Percentiles rank a stretch among this genome's conserved stretches.
phyloP scores from a whole-genome alignment of 2,113 vertebrate species.

The Sturnira hondurensis region DNA sequence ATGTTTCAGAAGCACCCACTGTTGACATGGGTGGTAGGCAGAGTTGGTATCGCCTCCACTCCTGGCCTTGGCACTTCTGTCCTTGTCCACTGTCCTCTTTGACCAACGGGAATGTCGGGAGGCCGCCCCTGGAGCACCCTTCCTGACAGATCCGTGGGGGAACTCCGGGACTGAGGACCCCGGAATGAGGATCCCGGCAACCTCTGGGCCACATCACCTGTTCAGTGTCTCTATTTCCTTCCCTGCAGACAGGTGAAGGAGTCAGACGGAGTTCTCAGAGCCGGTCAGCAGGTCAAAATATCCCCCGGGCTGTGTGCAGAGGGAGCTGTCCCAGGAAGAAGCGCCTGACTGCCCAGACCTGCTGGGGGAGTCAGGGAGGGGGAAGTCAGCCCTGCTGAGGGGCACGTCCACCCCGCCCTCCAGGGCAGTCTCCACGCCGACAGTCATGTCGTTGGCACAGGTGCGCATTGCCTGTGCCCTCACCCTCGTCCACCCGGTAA shows the following conservation, averaged over 20 bases:
- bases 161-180: background rate
- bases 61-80: background rate
- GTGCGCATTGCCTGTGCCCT: background rate
- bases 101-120: slow-evolving; percentile 34
- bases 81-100: slow-evolving; percentile 72
- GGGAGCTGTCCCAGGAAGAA: background rate
- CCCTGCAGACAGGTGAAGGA: background rate
- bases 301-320: background rate
- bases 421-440: background rate
- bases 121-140: slow-evolving; percentile 36
- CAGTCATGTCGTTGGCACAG: background rate
- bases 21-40: background rate
- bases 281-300: too few species aligned
- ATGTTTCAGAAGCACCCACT: background rate
- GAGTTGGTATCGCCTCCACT: background rate
- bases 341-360: background rate
- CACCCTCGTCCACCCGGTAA: background rate
- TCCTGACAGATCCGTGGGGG: slow-evolving; percentile 30
- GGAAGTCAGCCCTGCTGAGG: background rate
- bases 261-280: background rate
- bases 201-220: background rate
- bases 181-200: background rate
- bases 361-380: background rate
- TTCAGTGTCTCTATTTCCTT: background rate
- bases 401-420: too few species aligned